These are phyloP conservation scores for Neotragus pygmaeus DNA, from an alignment of 2,113 vertebrate genomes.

Conservation along the genomic window DNA sequence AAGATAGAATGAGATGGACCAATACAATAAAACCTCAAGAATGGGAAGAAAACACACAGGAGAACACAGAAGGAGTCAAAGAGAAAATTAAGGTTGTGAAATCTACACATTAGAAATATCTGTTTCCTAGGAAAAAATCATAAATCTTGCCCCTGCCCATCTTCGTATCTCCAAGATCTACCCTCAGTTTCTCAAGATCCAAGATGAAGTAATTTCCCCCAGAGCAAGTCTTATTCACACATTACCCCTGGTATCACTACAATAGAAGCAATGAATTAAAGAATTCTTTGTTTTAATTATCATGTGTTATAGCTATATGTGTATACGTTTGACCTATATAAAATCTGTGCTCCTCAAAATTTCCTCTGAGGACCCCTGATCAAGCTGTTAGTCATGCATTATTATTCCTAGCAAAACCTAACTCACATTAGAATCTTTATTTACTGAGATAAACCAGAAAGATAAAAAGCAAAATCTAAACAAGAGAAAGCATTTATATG, in stretches of 20 bases:
- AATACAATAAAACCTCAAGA: background rate
- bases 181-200: background rate
- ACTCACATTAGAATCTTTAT: background rate
- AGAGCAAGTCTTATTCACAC: background rate
- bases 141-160: background rate
- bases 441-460: background rate
- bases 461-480: background rate
- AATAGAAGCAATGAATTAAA: background rate
- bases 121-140: background rate
- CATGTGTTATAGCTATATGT: background rate
- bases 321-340: background rate
- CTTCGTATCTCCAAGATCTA: background rate
- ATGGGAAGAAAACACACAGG: background rate
- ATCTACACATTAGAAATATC: background rate
- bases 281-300: background rate
- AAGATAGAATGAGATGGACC: background rate
- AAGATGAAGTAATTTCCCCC: background rate
- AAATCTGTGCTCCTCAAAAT: background rate
- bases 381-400: background rate
- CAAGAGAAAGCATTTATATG: background rate
- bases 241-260: background rate
- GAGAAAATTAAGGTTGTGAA: background rate
- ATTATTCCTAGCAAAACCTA: background rate
- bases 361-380: background rate
- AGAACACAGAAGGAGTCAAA: background rate